Evolutionary conservation across 2,113 vertebrate genomes (phyloP).

Genomic region (Haliaeetus leucogaster): DNA sequence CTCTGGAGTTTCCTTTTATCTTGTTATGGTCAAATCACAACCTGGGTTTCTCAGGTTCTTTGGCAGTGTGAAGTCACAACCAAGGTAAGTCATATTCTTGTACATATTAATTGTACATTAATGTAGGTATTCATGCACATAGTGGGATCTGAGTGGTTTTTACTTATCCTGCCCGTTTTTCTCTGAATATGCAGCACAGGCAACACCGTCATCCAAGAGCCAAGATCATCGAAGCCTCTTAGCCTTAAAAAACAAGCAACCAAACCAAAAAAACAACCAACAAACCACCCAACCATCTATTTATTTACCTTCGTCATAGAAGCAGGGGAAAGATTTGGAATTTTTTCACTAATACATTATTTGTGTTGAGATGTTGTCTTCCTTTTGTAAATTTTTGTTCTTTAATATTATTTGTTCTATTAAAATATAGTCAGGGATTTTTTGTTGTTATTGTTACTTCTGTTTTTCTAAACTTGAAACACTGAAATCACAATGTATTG

Average conservation of each 20-base stretch:
- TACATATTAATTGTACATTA: background rate
- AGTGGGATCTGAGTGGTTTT: background rate
- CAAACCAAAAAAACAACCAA: background rate
- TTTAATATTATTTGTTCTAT: background rate
- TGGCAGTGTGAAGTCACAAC: background rate
- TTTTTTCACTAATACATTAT: background rate
- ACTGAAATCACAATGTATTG: background rate
- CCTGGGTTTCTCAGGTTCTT: background rate
- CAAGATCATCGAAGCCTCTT: background rate
- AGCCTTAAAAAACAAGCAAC: background rate
- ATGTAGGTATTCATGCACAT: background rate
- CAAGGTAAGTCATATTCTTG: background rate
- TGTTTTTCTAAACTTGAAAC: background rate
- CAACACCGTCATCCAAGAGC: background rate
- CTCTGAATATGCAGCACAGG: background rate
- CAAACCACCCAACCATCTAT: background rate
- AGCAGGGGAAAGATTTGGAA: background rate
- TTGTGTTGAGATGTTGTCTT: background rate
- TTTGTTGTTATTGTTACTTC: background rate
- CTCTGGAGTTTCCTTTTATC: background rate
- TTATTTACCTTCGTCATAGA: background rate
- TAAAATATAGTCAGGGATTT: background rate
- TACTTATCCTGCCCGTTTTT: background rate
- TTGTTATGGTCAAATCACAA: background rate
- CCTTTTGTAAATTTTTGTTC: background rate